Percentiles rank a stretch among this genome's conserved stretches.
phyloP scores from a whole-genome alignment of 2,888 invertebrate species.

The Acutogordius australiensis region DNA sequence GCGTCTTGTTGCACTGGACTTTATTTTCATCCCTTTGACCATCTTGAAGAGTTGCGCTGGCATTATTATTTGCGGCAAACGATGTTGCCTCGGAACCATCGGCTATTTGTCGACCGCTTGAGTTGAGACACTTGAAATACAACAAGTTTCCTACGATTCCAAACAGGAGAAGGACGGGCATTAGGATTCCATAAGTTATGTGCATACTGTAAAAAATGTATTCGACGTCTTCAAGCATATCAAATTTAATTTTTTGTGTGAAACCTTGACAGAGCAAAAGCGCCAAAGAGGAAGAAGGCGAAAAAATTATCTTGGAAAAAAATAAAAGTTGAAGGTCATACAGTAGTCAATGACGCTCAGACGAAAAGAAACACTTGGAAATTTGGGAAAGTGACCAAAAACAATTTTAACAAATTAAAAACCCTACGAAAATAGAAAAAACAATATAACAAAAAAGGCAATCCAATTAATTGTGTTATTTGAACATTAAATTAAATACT shows the following conservation, averaged over 20 bases:
- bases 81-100: no score
- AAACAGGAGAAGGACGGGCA: not conserved
- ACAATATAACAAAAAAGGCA: no score
- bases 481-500: no score
- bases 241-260: not conserved
- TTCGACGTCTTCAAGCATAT: not conserved
- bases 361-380: no score
- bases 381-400: no score
- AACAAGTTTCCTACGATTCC: not conserved
- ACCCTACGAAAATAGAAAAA: no score
- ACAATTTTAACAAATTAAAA: no score
- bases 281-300: no score
- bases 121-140: not conserved
- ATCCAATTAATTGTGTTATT: no score
- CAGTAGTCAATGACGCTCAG: no score
- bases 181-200: conserved; percentile 1
- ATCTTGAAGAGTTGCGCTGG: not conserved
- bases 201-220: not conserved
- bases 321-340: no score
- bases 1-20: not conserved
- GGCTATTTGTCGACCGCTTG: not conserved
- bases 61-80: not conserved
- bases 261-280: not conserved
- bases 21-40: not conserved
- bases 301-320: no score